Percentiles rank a stretch among this genome's conserved stretches.
These are phyloP conservation scores for Coilia nasus DNA, from an alignment of 2,797 vertebrate species.

Conservation along the genomic window DNA sequence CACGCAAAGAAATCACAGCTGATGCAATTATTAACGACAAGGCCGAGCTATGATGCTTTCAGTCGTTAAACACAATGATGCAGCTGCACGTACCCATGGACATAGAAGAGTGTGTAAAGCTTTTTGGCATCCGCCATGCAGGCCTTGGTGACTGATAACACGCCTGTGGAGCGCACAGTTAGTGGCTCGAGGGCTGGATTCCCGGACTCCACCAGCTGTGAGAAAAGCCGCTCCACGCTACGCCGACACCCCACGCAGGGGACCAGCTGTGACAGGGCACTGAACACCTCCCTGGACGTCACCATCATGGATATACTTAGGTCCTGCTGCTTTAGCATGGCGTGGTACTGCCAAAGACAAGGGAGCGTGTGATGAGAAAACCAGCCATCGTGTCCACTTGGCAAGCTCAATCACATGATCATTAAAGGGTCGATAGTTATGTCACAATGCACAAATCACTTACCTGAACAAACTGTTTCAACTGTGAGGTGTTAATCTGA, in stretches of 20 bases:
- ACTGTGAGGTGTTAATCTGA: slow-evolving; percentile 82
- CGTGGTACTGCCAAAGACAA: slow-evolving; percentile 76
- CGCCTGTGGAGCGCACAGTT: slow-evolving; percentile 87
- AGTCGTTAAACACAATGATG: not conserved
- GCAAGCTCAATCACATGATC: not conserved
- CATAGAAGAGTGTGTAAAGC: slow-evolving; percentile 93
- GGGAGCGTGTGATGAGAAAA: not conserved
- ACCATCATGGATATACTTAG: slow-evolving; percentile 91
- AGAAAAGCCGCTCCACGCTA: slow-evolving; percentile 95
- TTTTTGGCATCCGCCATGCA: slow-evolving; percentile 92
- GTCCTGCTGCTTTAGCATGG: slow-evolving; percentile 91
- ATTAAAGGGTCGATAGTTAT: not conserved
- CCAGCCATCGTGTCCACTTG: not conserved
- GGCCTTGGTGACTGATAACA: slow-evolving; percentile 87
- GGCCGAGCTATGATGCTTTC: not conserved
- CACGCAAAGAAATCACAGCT: too few relatives aligned
- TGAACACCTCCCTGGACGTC: slow-evolving; percentile 88
- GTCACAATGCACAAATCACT: not conserved
- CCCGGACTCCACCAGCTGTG: slow-evolving; percentile 91
- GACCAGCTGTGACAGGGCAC: slow-evolving; percentile 89
- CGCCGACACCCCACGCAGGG: slow-evolving; percentile 95
- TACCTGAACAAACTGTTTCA: slow-evolving; percentile 95
- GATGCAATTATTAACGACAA: not conserved
- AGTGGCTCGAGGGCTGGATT: slow-evolving; percentile 94
- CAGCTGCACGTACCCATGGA: slow-evolving; percentile 86